Evolutionary conservation across 1,140 invertebrate species (phyloP).

Genomic region (Cherax destructor): DNA sequence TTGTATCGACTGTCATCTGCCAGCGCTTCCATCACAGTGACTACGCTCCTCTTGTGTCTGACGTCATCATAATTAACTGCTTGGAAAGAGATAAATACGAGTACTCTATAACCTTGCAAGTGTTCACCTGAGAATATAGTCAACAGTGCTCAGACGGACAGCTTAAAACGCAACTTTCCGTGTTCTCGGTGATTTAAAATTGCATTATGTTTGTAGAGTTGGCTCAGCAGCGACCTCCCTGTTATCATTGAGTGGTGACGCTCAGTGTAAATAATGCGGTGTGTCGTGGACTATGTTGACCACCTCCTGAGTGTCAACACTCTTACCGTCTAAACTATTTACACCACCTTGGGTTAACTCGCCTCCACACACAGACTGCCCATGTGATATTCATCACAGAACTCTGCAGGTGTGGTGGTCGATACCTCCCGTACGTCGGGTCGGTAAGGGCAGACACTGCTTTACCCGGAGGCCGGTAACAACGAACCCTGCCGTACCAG

Average conservation of each 20-base stretch:
- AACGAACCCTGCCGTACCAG: too few species aligned
- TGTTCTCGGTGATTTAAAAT: not conserved
- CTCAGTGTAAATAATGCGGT: not conserved
- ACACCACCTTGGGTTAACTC: not conserved
- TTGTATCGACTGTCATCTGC: too few species aligned
- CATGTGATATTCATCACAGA: not conserved
- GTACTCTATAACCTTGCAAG: not conserved
- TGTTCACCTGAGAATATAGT: not conserved
- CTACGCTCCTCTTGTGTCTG: too few species aligned
- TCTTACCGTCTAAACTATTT: not conserved
- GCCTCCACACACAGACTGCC: not conserved
- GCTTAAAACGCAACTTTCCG: not conserved
- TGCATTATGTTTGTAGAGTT: not conserved
- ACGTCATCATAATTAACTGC: too few species aligned
- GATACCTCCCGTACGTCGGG: not conserved
- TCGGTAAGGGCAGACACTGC: not conserved
- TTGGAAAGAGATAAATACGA: too few species aligned
- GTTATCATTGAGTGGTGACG: not conserved
- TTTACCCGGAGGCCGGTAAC: not conserved
- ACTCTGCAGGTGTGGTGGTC: not conserved
- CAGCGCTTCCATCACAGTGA: too few species aligned
- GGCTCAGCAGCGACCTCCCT: not conserved
- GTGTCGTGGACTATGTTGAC: not conserved
- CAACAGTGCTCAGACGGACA: too few species aligned
- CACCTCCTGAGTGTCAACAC: not conserved